Evolutionary conservation across 2,113 vertebrate genomes (phyloP).

Genomic region (Mobula birostris): DNA sequence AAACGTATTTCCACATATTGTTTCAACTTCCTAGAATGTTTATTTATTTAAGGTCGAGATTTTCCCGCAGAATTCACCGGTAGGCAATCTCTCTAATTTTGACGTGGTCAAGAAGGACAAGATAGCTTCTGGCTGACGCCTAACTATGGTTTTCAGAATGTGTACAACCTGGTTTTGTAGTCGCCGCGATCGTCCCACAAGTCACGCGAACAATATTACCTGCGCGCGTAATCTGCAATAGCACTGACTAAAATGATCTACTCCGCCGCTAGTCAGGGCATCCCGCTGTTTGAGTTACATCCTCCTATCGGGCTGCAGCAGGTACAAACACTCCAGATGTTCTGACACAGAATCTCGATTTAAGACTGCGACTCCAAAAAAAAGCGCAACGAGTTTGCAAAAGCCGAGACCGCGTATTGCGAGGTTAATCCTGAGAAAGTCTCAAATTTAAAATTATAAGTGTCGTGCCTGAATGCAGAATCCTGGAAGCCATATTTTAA

Average conservation of each 20-base stretch:
- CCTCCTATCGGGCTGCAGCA: conserved; percentile 3
- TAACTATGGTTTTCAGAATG: neutral
- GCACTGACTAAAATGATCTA: neutral
- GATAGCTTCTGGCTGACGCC: neutral
- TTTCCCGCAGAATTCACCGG: neutral
- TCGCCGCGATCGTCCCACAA: neutral
- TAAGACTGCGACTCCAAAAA: neutral
- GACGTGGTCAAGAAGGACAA: neutral
- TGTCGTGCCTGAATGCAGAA: neutral
- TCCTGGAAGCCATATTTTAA: neutral
- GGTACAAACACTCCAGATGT: neutral
- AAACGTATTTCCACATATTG: neutral
- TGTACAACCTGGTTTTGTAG: neutral
- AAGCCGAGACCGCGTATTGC: neutral
- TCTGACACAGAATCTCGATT: neutral
- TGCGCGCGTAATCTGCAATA: neutral
- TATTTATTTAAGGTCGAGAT: neutral
- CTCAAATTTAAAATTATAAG: no score
- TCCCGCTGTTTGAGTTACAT: conserved; percentile 1
- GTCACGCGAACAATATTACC: no score
- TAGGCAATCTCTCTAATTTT: neutral
- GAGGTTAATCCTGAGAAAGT: neutral
- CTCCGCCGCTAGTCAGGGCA: neutral
- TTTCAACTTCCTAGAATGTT: neutral
- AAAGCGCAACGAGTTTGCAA: neutral